Evolutionary conservation across 2,797 vertebrate genomes (phyloP).

Genomic region (Nyctalus aviator): DNA sequence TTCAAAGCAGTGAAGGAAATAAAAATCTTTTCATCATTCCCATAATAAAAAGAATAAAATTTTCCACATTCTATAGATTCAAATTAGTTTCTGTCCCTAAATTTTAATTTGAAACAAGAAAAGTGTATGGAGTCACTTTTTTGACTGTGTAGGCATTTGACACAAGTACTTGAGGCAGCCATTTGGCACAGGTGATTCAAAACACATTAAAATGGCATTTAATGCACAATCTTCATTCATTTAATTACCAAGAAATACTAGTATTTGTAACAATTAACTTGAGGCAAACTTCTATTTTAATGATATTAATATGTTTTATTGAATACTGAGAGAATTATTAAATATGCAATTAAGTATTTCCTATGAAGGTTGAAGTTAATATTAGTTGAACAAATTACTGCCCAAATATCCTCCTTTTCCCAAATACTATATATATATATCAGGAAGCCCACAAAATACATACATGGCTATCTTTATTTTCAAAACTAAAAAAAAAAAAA

Average conservation of each 20-base stretch:
- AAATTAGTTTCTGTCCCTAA: neutral
- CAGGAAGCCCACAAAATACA: neutral
- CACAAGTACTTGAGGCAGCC: neutral
- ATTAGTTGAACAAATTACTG: neutral
- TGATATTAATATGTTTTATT: neutral
- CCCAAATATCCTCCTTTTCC: neutral
- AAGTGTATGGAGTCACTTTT: neutral
- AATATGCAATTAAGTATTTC: neutral
- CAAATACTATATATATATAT: neutral
- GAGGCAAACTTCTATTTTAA: neutral
- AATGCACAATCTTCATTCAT: neutral
- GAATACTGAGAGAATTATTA: neutral
- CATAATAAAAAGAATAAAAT: neutral
- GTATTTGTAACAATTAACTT: neutral
- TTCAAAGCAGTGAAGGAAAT: neutral
- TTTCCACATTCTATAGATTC: neutral
- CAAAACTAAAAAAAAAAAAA: neutral
- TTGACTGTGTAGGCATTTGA: neutral
- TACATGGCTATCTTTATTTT: neutral
- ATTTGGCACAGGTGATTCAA: neutral
- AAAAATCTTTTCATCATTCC: neutral
- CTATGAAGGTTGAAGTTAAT: neutral
- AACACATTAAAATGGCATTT: neutral
- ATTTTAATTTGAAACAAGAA: neutral
- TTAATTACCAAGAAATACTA: neutral